Evolutionary conservation across 2,888 invertebrate species (phyloP).

Genomic region (Isoperla grammatica): DNA sequence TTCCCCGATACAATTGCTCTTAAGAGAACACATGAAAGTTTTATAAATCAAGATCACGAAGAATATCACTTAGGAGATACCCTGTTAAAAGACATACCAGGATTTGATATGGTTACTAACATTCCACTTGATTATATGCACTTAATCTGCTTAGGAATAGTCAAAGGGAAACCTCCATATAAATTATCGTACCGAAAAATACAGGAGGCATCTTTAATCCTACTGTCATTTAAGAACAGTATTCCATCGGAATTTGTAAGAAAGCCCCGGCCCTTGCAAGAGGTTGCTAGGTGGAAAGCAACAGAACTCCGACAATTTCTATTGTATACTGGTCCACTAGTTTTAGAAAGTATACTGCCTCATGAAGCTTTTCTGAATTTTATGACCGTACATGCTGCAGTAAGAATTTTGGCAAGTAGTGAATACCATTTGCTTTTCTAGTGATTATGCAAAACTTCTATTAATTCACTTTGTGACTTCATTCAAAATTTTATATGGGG

Average conservation of each 20-base stretch:
- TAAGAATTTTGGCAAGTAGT: conserved; percentile 31
- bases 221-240: conserved; percentile 9
- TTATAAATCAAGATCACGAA: conserved; percentile 28
- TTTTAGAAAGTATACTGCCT: conserved; percentile 22
- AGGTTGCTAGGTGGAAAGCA: conserved; percentile 36
- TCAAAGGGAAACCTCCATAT: conserved; percentile 25
- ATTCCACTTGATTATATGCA: conserved; percentile 36
- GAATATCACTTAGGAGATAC: conserved; percentile 31
- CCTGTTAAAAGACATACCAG: conserved; percentile 33
- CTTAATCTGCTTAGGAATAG: conserved; percentile 36
- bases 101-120: conserved; percentile 36
- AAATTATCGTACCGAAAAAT: conserved; percentile 15
- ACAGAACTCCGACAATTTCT: conserved; percentile 35
- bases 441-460: conserved; percentile 31
- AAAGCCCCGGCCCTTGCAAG: conserved; percentile 34
- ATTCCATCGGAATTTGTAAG: conserved; percentile 33
- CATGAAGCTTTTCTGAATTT: conserved; percentile 31
- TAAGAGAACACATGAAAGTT: conserved; percentile 28
- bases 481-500: conserved; percentile 32
- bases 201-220: neutral
- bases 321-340: conserved; percentile 35
- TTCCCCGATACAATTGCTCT: conserved; percentile 22
- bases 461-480: conserved; percentile 32
- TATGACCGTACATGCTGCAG: conserved; percentile 29
- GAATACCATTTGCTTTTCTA: conserved; percentile 26